Evolutionary conservation across 2,888 invertebrate genomes (phyloP), one percentile per base, ranked within the genome.

Genomic region (Brachypterus glaber): DNA sequence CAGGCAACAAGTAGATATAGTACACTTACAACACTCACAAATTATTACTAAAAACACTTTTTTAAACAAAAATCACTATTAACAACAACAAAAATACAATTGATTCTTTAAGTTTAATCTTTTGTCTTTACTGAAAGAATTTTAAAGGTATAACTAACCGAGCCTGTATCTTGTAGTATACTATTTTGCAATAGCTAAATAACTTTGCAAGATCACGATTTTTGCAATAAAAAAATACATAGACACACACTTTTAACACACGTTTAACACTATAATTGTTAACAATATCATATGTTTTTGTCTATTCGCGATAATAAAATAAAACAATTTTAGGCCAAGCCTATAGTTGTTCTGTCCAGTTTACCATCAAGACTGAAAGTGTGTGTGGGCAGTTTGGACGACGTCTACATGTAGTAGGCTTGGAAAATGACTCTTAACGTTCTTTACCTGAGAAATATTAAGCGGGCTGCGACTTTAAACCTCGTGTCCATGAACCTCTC

Each of bases 401-500:
- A 48, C 18, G 16, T 29, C 26, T 35, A 36, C 45, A 29, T 39
- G 41, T 36, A 38, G 18, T 21, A 21, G 25, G 33, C 18, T 39
- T 36, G 32, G 42, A 53, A 47, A 46, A 41, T 51, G 40, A 43
- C 43, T 48, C 51, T 52, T 53, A 49, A 37, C 32, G 45, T 34
- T 30, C 25, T 33, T 27, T 33, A 37, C 40, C 44, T 40, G 41
- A 39, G 36, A 25, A 43, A 37, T 36, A 40, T 46, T 40, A 39
- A 35, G 21, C 31, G 39, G 29, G 33, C 33, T 44, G 44, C 37
- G 47, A 26, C 37, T 26, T 39, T 26, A 26, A 30, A 13, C n/a
- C n/a, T 15, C 17, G 31, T 48, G 53, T 53, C 53, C 53, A 46
- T 53, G 53, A 53, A 53, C 53, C 52, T 50, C 47, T 46, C 4